These are phyloP conservation scores for Camponotus fellah DNA, from an alignment of 2,888 invertebrate genomes.

Conservation along the genomic window DNA sequence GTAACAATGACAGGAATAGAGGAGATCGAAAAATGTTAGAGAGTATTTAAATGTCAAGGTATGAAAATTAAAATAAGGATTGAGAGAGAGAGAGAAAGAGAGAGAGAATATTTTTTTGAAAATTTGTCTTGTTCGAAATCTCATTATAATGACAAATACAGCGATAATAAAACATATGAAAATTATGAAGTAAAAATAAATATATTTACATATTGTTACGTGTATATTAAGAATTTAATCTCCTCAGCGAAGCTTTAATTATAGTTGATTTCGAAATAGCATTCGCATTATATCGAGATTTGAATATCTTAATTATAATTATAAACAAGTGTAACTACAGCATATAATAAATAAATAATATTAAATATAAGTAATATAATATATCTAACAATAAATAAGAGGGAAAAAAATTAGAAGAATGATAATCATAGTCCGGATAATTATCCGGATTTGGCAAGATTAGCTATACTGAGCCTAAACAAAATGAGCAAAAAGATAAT, in stretches of 20 bases:
- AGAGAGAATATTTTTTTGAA: not conserved
- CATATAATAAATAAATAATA: not conserved
- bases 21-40: not conserved
- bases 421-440: not conserved
- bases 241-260: not conserved
- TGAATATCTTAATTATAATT: not conserved
- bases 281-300: not conserved
- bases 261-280: constrained; percentile 17
- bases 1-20: not conserved
- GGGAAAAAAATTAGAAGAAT: not conserved
- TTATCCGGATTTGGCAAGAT: not conserved
- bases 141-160: constrained; percentile 4
- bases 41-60: not conserved
- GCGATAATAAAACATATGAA: not conserved
- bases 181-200: constrained; percentile 8
- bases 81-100: not conserved
- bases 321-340: not conserved
- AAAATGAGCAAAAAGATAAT: not conserved
- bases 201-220: constrained; percentile 28
- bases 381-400: not conserved
- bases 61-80: not conserved
- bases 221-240: constrained; percentile 34
- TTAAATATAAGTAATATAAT: not conserved
- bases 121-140: not conserved
- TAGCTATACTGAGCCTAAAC: not conserved